Evolutionary conservation across 2,888 invertebrate species (phyloP).

Genomic region (Rhingia campestris): DNA sequence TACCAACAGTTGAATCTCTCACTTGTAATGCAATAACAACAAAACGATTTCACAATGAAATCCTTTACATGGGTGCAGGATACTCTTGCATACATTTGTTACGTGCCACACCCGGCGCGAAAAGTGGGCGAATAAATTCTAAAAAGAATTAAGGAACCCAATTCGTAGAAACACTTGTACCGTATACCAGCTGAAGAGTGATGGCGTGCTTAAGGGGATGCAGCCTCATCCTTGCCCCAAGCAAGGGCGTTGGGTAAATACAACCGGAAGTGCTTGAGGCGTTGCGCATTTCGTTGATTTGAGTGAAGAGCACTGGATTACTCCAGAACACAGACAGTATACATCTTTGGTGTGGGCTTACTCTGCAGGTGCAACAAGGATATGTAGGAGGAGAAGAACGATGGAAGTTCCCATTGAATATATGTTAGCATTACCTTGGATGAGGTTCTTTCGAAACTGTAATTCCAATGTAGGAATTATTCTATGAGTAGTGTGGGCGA

Average conservation of each 20-base stretch:
- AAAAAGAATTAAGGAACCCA: slow-evolving; percentile 6
- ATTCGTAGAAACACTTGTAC: slow-evolving; percentile 8
- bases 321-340: not conserved
- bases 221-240: not conserved
- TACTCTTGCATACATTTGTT: slow-evolving; percentile 1
- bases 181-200: not conserved
- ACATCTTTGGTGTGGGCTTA: too few species aligned
- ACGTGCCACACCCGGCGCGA: not conserved
- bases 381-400: not conserved
- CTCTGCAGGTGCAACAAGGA: not conserved
- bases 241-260: not conserved
- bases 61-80: not conserved
- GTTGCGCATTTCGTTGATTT: slow-evolving; percentile 29
- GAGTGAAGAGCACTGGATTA: slow-evolving; percentile 7
- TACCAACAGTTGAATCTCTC: too few species aligned
- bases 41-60: too few species aligned
- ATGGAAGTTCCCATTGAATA: slow-evolving; percentile 7
- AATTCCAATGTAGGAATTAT: too few species aligned
- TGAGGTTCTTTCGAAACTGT: not conserved
- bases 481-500: too few species aligned
- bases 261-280: slow-evolving; percentile 1
- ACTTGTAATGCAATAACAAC: too few species aligned
- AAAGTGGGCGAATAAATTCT: slow-evolving; percentile 2
- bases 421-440: slow-evolving; percentile 21
- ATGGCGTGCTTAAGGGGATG: slow-evolving; percentile 19